Percentiles rank a stretch among this genome's conserved stretches.
phyloP scores from a whole-genome alignment of 2,797 vertebrate genomes.

The Smutsia gigantea region DNA sequence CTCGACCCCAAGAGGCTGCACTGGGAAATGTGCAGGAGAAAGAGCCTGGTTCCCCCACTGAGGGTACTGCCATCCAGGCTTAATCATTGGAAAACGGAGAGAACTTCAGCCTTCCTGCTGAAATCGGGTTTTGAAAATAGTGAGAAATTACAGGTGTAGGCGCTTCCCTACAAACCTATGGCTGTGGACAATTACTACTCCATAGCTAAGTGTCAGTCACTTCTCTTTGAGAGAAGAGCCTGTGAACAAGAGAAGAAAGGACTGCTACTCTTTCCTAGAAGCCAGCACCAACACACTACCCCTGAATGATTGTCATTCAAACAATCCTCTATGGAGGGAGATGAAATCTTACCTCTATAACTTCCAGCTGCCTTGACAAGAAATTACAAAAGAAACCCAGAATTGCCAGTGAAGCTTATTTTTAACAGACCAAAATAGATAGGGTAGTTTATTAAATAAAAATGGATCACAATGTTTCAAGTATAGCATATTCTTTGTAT shows the following conservation, averaged over 20 bases:
- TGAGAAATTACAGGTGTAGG: conserved; percentile 80
- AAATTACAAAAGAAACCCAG: conserved; percentile 15
- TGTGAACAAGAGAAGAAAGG: conserved; percentile 47
- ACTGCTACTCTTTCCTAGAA: background rate
- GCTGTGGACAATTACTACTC: conserved; percentile 68
- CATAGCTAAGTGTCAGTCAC: conserved; percentile 48
- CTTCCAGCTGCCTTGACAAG: conserved; percentile 7
- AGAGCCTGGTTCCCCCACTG: background rate
- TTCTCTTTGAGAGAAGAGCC: conserved; percentile 69
- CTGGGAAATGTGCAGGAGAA: background rate
- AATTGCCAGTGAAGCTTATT: conserved; percentile 30
- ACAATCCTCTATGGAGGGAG: background rate
- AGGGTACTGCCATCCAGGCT: background rate
- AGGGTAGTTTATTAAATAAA: conserved; percentile 47
- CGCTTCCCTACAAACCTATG: conserved; percentile 64
- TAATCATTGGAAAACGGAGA: conserved; percentile 15
- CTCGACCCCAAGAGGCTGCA: background rate
- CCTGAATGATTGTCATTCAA: background rate
- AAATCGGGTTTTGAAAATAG: conserved; percentile 67
- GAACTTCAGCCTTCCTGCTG: background rate
- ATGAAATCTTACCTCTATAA: conserved; percentile 9
- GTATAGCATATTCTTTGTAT: background rate
- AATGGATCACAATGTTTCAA: conserved; percentile 29
- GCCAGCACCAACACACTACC: background rate
- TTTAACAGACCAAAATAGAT: conserved; percentile 37